Evolutionary conservation across 2,888 invertebrate genomes (phyloP), one percentile per base, ranked within the genome.

Genomic region (Drosophila cognata): DNA sequence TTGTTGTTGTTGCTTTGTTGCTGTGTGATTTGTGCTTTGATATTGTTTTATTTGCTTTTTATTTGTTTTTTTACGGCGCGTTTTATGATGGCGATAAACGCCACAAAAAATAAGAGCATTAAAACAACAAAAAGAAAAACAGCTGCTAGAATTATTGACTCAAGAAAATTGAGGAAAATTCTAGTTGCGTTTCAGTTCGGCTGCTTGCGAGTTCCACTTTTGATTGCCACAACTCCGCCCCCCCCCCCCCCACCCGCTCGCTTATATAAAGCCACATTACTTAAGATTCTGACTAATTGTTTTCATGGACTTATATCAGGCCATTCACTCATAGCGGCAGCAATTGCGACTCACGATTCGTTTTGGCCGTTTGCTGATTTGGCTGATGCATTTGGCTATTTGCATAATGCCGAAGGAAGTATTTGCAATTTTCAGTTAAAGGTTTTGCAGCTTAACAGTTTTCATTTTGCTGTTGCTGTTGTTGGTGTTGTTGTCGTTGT

Each of bases 31-130:
- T 69, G 56, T 76, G 70, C 72, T 79, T 74, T 82, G 85, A 80
- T 85, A 78, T 85, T 82, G 83, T 78, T 84, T 88, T 85, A 85
- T 88, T 84, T 75, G 83, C 41, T 71, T 82, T 80, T 68, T 80
- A 88, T 85, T 82, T 80, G 10, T 80, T 80, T 58, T 75, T 78
- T 88, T 84, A 77, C 57, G 70, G 56, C 75, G 69, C 57, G 55
- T 66, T 83, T 83, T 87, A 83, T 74, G 88, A 69, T 35, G 67
- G 65, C 79, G 74, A 79, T 77, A 82, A 82, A 87, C 56, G 55
- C 21, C 56, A 67, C 41, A 29, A 60, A 61, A 46, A 46, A 25
- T 16, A 8, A 25, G 16, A 46, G 25, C 46, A 46, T 46, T 46
- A 8, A 25, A 46, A 38, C 21, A 38, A 16, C 50, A 53, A 18